A percentile compares a stretch with the other conserved stretches of the same genome.
Conservation (phyloP, 1,140 invertebrate genomes). For the Lepidostoma basale region DNA sequence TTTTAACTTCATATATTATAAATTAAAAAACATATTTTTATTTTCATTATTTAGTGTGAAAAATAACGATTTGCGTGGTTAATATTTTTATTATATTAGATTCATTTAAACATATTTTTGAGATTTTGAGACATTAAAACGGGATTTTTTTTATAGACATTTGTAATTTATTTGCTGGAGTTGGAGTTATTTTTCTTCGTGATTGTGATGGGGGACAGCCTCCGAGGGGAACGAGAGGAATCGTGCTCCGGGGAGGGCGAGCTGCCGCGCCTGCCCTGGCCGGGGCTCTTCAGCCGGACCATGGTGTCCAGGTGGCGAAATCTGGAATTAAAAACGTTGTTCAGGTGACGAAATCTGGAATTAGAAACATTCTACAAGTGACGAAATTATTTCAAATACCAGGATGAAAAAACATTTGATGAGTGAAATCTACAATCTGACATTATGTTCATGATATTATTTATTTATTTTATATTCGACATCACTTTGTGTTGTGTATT, state of each 20-base stretch:
- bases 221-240: slow-evolving; percentile 45
- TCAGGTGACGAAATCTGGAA: neutral
- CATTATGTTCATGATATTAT: no score
- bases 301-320: slow-evolving; percentile 82
- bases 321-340: slow-evolving; percentile 53
- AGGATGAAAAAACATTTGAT: no score
- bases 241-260: slow-evolving; percentile 69
- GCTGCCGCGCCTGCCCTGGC: slow-evolving; percentile 59
- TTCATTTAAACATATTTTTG: neutral
- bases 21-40: no score
- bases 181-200: slow-evolving; percentile 35
- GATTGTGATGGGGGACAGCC: slow-evolving; percentile 37
- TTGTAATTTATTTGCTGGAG: slow-evolving; percentile 31
- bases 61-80: no score
- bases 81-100: no score
- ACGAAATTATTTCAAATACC: no score
- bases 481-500: no score
- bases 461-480: no score
- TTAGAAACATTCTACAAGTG: no score
- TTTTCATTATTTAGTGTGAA: no score
- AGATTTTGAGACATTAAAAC: neutral
- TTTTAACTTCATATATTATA: no score
- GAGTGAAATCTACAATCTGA: no score
- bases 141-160: neutral
- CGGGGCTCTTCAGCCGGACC: slow-evolving; percentile 70